Evolutionary conservation across 2,888 invertebrate genomes (phyloP).

Genomic region (Automeris io): DNA sequence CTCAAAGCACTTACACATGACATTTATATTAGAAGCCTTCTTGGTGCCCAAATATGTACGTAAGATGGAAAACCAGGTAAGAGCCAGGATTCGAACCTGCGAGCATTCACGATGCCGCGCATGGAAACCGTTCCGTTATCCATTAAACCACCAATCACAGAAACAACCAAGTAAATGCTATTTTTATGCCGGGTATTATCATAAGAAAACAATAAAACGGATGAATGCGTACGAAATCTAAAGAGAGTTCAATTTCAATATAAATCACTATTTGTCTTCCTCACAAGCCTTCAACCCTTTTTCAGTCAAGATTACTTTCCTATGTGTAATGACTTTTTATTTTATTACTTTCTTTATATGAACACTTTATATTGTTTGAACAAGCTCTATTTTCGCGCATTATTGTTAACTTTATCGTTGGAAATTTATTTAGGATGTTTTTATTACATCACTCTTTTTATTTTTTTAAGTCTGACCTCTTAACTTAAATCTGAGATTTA

Average conservation of each 20-base stretch:
- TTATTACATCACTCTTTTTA: too few species aligned
- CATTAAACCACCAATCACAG: too few species aligned
- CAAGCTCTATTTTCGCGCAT: neutral
- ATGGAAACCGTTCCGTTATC: too few species aligned
- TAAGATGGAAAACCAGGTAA: too few species aligned
- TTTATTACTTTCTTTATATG: conserved; percentile 6
- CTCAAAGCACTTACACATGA: too few species aligned
- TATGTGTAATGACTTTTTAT: conserved; percentile 8
- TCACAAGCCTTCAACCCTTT: conserved; percentile 34
- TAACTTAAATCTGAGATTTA: too few species aligned
- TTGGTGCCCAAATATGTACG: too few species aligned
- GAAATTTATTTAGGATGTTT: too few species aligned
- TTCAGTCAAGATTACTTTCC: conserved; percentile 10
- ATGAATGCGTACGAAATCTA: conserved; percentile 35
- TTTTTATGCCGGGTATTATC: conserved; percentile 26
- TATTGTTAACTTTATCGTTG: neutral
- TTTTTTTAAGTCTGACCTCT: too few species aligned
- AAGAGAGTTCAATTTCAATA: conserved; percentile 38
- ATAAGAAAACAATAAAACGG: conserved; percentile 40
- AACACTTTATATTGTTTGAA: conserved; percentile 6
- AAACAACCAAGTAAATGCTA: conserved; percentile 1
- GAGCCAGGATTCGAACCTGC: too few species aligned
- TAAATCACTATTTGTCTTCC: conserved; percentile 43
- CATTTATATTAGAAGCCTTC: too few species aligned
- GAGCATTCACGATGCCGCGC: too few species aligned